Evolutionary conservation across 2,797 vertebrate genomes (phyloP), one percentile per base, ranked within the genome.

Genomic region (Rachycentron canadum): DNA sequence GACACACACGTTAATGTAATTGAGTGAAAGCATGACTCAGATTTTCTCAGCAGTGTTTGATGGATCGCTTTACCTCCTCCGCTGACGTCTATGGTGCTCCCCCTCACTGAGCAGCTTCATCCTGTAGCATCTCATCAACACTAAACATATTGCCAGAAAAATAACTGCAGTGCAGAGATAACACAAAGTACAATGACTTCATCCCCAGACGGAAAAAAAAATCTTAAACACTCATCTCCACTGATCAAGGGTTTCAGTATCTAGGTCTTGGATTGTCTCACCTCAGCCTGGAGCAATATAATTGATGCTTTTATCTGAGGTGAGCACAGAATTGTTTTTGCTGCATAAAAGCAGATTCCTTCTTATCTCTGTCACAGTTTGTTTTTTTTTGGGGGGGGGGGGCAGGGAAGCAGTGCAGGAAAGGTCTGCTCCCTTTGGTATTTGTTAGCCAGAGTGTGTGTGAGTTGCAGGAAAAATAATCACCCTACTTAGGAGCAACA

Each of bases 81-180:
- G 11, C 69, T 4, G 7, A 61, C 16, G 2, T 63, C 74, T 69
- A 57, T 19, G n/a, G 8, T 64, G 25, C 41, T 34, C 55, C 21
- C 47, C 34, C 28, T 69, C 41, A 0, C 58, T 65, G 66, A 32
- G 9, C 7, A 38, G 25, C 53, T 45, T 72, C 68, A 58, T 78
- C 68, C 69, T 53, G 59, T 50, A 59, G 52, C 34, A 28, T 83
- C 64, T 80, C 73, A 60, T 79, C 55, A 50, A 56, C 30, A 67
- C 53, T 26, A 13, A 75, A 69, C 62, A 50, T 28, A 69, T 28
- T 76, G 61, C 26, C 36, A 47, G 57, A 47, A 38, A 70, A 80
- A 76, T 40, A 58, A 65, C 69, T 69, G 69, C 79, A 82, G 63
- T 55, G 63, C 64, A 73, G 73, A 79, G 45, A 81, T 50, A 62